phyloP scores from a whole-genome alignment of 2,888 invertebrate genomes.

The Conomelus anceps region DNA sequence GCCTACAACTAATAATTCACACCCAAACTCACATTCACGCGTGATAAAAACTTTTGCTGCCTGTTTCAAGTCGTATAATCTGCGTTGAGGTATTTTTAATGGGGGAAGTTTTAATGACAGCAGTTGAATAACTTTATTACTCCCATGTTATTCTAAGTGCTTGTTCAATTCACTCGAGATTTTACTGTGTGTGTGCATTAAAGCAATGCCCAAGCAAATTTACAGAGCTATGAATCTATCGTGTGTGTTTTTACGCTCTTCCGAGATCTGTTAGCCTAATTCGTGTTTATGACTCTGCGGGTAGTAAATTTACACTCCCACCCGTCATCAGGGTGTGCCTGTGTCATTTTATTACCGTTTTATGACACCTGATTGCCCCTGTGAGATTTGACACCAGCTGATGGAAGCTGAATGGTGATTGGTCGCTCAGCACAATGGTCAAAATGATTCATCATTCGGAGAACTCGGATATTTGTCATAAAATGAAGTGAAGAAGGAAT shows the following conservation, averaged over 20 bases:
- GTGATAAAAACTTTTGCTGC: not conserved
- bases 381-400: not conserved
- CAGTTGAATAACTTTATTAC: not conserved
- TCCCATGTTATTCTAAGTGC: not conserved
- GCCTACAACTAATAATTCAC: not conserved
- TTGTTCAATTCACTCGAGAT: not conserved
- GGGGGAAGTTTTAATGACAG: not conserved
- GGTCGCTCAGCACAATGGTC: not conserved
- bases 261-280: not conserved
- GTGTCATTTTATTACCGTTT: not conserved
- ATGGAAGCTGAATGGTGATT: not conserved
- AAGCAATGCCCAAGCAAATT: not conserved
- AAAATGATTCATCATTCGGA: not conserved
- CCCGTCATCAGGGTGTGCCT: not conserved
- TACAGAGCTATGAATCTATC: not conserved
- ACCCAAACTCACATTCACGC: not conserved
- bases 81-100: not conserved
- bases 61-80: not conserved
- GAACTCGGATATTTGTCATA: not conserved
- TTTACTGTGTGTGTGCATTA: not conserved
- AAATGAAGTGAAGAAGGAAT: not conserved
- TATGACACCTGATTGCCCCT: not conserved
- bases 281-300: not conserved
- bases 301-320: not conserved
- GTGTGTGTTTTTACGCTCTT: not conserved